Base-by-base conservation (phyloP, 1,140 invertebrate genomes). In the Planococcus citri region DNA sequence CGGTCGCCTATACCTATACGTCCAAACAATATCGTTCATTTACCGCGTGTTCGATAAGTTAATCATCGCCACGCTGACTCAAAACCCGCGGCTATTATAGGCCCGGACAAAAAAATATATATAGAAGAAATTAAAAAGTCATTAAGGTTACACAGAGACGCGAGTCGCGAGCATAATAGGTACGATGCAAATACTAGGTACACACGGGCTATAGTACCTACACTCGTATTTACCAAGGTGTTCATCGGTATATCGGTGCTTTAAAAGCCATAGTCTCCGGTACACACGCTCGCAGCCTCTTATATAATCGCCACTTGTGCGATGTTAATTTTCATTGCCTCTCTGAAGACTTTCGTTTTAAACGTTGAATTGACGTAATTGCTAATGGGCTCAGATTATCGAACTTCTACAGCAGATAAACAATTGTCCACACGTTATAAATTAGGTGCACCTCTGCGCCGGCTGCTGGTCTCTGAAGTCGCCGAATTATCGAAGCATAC, bases 121-220 rank as follows among this genome's bases (percentile, higher is more conserved):
- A 64, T 14, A 9, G 20, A 64, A 64, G 60, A 64, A 64, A 64
- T 64, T 64, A 64, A 64, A 64, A 64, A 64, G 60, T 64, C 60
- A 64, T 64, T 27, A 64, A 64, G 60, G 20, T 64, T 51, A 51
- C 41, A 51, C 17, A 51, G 41, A 3, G 2, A 20, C 6, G 33
- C 14, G 33, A 37, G 14, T 6, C 33, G n/a, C 41, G 41, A 51
- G 3, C 17, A 51, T 51, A 51, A 51, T 51, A 51, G 41, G 3
- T n/a, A 51, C 41, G 41, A 33, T 33, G 29, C 29, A 33, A 33
- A 33, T 33, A 51, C n/a, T n/a, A n/a, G n/a, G n/a, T n/a, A n/a
- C n/a, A n/a, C n/a, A n/a, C n/a, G n/a, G n/a, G n/a, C n/a, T n/a
- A n/a, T n/a, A n/a, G n/a, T n/a, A n/a, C n/a, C n/a, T n/a, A n/a